These are phyloP conservation scores for Epinephelus cyanopodus DNA, from an alignment of 2,113 vertebrate genomes.

Conservation along the genomic window DNA sequence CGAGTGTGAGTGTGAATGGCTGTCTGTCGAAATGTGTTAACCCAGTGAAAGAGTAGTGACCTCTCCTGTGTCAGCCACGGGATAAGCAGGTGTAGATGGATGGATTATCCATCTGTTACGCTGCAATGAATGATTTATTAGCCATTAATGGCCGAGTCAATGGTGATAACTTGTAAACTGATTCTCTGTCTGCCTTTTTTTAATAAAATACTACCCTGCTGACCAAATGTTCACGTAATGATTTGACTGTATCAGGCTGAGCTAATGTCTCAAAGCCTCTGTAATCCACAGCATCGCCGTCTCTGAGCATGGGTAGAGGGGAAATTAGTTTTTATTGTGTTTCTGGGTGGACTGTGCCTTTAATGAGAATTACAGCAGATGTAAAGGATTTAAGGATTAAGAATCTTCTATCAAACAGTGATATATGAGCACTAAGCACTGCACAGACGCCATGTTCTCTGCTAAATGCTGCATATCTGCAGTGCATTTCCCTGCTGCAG, in stretches of 20 bases:
- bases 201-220: background rate
- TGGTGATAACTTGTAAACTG: background rate
- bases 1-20: background rate
- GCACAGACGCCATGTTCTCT: background rate
- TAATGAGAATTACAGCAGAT: conserved; percentile 13
- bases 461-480: background rate
- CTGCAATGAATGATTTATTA: conserved; percentile 11
- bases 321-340: conserved; percentile 16
- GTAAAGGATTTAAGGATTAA: conserved; percentile 25
- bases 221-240: conserved; percentile 19
- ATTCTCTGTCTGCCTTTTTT: no score
- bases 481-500: background rate
- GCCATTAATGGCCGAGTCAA: conserved; percentile 25
- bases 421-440: background rate
- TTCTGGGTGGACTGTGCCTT: conserved; percentile 7
- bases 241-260: conserved; percentile 1
- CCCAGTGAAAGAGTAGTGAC: background rate
- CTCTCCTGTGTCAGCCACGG: background rate
- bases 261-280: conserved; percentile 20
- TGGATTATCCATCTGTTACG: conserved; percentile 4
- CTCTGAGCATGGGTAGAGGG: background rate
- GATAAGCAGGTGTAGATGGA: conserved; percentile 17
- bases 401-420: conserved; percentile 10
- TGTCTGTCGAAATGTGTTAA: conserved; percentile 13
- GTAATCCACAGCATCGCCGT: conserved; percentile 21